Evolutionary conservation across 2,797 vertebrate species (phyloP).

Genomic region (Betta splendens): DNA sequence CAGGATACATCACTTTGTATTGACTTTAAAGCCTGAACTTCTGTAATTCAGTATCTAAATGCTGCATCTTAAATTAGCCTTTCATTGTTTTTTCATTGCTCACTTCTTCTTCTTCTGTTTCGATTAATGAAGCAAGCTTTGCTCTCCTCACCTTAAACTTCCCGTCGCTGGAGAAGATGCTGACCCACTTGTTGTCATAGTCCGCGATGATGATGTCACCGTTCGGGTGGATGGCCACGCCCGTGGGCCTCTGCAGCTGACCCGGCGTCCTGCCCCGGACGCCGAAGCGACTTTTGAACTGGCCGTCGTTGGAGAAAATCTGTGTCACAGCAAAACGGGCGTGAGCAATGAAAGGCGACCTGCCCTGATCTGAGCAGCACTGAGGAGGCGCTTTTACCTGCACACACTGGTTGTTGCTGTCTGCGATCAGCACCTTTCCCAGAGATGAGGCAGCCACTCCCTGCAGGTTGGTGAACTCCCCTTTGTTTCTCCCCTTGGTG

Average conservation of each 20-base stretch:
- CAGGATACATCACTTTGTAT: not conserved
- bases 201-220: conserved; percentile 98
- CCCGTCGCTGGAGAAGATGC: conserved; percentile 96
- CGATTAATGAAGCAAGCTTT: not conserved
- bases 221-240: conserved; percentile 94
- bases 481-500: conserved; percentile 98
- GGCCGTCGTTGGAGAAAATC: conserved; percentile 96
- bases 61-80: not conserved
- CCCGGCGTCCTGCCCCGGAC: conserved; percentile 93
- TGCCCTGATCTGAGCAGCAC: not conserved
- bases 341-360: not conserved
- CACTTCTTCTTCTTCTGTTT: not conserved
- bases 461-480: conserved; percentile 98
- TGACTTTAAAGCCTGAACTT: not conserved
- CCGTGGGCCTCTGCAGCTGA: conserved; percentile 94
- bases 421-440: conserved; percentile 95
- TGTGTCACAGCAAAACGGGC: conserved; percentile 59
- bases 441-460: conserved; percentile 91
- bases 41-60: not conserved
- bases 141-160: conserved; percentile 98
- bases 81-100: not conserved
- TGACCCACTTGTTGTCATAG: conserved; percentile 99
- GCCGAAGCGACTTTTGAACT: conserved; percentile 95
- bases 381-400: conserved; percentile 85
- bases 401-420: conserved; percentile 99